phyloP scores from a whole-genome alignment of 2,797 vertebrate genomes.

The Cynopterus sphinx region DNA sequence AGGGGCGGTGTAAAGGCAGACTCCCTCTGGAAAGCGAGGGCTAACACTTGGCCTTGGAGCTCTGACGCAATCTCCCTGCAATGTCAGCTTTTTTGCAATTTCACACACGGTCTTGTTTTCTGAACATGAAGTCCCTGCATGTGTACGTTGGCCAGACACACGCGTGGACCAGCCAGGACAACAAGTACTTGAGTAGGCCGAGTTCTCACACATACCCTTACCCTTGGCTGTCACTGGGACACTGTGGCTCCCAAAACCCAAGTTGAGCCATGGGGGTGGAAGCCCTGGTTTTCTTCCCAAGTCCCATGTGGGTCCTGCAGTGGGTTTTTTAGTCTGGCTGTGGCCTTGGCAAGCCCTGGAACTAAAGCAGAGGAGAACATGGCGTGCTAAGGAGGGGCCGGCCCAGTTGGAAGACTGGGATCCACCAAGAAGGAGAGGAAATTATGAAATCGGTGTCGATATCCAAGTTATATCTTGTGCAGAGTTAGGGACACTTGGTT shows the following conservation, averaged over 20 bases:
- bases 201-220: neutral
- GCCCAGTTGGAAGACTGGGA: neutral
- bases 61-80: neutral
- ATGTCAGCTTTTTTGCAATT: neutral
- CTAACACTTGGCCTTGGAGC: neutral
- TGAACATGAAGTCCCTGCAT: neutral
- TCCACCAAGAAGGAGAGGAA: neutral
- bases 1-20: neutral
- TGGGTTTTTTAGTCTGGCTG: neutral
- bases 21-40: neutral
- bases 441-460: neutral
- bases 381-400: too few species aligned
- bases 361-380: neutral
- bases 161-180: neutral
- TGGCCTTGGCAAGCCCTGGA: neutral
- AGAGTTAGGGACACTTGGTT: neutral
- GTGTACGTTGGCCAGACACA: neutral
- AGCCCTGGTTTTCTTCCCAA: neutral
- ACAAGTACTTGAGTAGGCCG: neutral
- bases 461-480: neutral
- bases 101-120: neutral
- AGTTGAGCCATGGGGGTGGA: neutral
- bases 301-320: fast-evolving
- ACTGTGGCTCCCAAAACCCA: neutral
- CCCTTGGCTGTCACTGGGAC: neutral